Evolutionary conservation across 2,113 vertebrate genomes (phyloP), one percentile per base, ranked within the genome.

Genomic region (Ophthalmolycus amberensis): DNA sequence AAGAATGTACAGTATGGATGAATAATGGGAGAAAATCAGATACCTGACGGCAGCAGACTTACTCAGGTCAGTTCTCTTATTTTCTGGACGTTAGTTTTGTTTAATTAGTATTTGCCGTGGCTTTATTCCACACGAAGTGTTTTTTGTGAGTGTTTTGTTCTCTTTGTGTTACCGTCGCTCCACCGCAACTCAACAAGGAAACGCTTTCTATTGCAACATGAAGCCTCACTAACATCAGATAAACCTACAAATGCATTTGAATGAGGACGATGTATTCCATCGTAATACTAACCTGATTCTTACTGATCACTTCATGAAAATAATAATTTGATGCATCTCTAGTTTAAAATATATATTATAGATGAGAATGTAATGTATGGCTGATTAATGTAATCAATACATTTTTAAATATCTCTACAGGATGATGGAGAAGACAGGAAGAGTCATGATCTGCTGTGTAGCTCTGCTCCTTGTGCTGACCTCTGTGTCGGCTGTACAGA

Each of bases 391-490:
- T 1, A 44, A 11, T 9, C 0, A 40, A 27, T 79, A 20, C 22
- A 27, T 6, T 27, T 32, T 63, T 32, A 15, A 29, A 74, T 86
- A 20, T 77, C n/a, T 7, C 38, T 50, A 40, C 86, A 89, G 91
- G 66, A 89, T 48, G 40, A 42, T 54, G 86, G 81, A 42, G 82
- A 72, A 48, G 38, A 29, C 58, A 1, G 58, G 77, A 69, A 22
- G 69, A 60, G 20, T 66, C 25, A 20, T 1, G 3, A 44, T 46
- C 18, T 66, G 44, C 73, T 90, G 77, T 52, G 54, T 77, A 1
- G 69, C 37, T 77, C 68, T 92, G 66, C 3, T 88, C 1, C 74
- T 90, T 0, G 11, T 9, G 4, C 27, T 90, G 46, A 64, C 56
- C 7, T 75, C 73, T 2, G 83, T 46, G 29, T 84, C 85, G 1